These are phyloP conservation scores for Hippoglossus hippoglossus DNA, from an alignment of 2,797 vertebrate genomes.

Conservation along the genomic window DNA sequence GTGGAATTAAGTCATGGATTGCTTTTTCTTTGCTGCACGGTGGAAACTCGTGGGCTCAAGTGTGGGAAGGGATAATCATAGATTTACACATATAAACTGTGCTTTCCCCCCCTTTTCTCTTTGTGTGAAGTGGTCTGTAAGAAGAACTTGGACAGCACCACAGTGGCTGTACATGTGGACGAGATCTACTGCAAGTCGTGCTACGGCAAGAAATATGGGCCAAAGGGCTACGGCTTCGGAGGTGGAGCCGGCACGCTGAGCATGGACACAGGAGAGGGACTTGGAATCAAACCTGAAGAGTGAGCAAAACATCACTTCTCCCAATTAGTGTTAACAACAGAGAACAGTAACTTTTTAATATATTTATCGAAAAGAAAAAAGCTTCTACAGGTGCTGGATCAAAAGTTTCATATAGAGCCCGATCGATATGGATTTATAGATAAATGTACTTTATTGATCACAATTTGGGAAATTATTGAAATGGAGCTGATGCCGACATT, in stretches of 20 bases:
- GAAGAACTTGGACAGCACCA: constrained; percentile 98
- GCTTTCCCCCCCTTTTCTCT: not conserved
- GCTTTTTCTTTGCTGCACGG: not conserved
- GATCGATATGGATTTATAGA: too few species aligned
- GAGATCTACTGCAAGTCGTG: constrained; percentile 98
- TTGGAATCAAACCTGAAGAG: constrained; percentile 92
- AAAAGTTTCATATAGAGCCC: too few species aligned
- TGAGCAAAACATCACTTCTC: constrained; percentile 75
- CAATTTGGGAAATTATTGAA: too few species aligned
- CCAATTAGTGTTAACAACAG: not conserved
- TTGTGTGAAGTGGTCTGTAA: constrained; percentile 90
- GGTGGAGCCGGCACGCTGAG: constrained; percentile 93
- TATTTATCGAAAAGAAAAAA: not conserved
- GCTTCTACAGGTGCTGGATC: too few species aligned
- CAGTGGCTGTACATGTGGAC: constrained; percentile 92
- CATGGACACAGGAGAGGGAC: constrained; percentile 91
- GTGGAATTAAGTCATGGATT: not conserved
- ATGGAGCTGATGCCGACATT: too few species aligned
- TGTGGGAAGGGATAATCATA: not conserved
- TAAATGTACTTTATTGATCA: too few species aligned
- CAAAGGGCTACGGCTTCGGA: constrained; percentile 96
- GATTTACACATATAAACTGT: not conserved
- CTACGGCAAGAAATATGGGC: constrained; percentile 97
- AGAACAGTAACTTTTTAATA: too few species aligned
- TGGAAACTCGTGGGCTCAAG: not conserved